These are phyloP conservation scores for Leucophenga maculata DNA, from an alignment of 2,888 invertebrate genomes.

Conservation along the genomic window DNA sequence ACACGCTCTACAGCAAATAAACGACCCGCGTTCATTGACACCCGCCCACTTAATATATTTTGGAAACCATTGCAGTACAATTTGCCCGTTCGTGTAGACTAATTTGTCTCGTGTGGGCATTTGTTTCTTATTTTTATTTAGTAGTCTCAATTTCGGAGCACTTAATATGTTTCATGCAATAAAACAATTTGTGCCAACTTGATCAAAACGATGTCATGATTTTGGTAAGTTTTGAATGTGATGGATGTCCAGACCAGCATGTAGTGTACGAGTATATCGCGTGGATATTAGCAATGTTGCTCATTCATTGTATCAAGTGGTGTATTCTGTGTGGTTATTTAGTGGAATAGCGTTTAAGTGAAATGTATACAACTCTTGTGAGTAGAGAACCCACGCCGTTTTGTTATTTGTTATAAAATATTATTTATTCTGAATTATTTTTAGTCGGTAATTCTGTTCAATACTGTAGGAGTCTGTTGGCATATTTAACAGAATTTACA, in stretches of 20 bases:
- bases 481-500: too few relatives aligned
- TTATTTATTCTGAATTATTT: too few relatives aligned
- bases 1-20: background rate
- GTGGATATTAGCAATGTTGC: conserved; percentile 18
- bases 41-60: conserved; percentile 36
- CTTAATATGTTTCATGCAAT: conserved; percentile 59
- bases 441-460: too few relatives aligned
- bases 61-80: conserved; percentile 44
- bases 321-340: background rate
- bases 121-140: conserved; percentile 36
- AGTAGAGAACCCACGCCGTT: background rate
- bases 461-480: too few relatives aligned
- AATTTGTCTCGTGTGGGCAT: conserved; percentile 46
- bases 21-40: conserved; percentile 21
- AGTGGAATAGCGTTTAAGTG: conserved; percentile 11
- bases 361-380: conserved; percentile 18
- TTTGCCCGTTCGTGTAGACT: conserved; percentile 34
- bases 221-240: background rate
- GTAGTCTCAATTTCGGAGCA: conserved; percentile 49
- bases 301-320: conserved; percentile 1
- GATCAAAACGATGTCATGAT: conserved; percentile 7
- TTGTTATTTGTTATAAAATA: too few relatives aligned
- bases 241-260: background rate
- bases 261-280: background rate
- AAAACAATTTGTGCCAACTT: conserved; percentile 50